Conservation (phyloP, 2,888 invertebrate genomes). For the Epinotia nisella region DNA sequence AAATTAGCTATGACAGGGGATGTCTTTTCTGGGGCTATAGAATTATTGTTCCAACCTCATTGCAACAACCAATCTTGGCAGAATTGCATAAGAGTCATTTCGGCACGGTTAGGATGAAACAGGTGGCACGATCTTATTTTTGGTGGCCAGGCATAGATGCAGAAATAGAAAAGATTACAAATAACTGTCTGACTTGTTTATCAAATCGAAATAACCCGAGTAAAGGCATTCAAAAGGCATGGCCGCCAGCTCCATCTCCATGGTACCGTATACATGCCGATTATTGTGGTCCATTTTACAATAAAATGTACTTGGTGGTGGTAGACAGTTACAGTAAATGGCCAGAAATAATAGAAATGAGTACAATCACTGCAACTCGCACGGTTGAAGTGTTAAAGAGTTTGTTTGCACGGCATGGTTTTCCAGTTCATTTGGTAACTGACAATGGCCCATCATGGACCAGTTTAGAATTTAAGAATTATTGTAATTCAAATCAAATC, state of each 20-base stretch:
- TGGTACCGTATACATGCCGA: conserved; percentile 13
- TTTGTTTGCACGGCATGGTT: conserved; percentile 3
- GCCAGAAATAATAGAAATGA: conserved; percentile 6
- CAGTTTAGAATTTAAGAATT: background rate
- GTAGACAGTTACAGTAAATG: conserved; percentile 13
- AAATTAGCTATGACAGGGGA: conserved; percentile 9
- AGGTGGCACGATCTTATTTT: conserved; percentile 12
- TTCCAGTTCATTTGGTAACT: conserved; percentile 23
- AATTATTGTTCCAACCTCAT: conserved; percentile 1
- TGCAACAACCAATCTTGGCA: background rate
- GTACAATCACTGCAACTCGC: background rate
- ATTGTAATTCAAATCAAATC: background rate
- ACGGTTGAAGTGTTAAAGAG: background rate
- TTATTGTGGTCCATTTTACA: conserved; percentile 5
- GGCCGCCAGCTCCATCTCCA: background rate
- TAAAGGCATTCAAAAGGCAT: background rate
- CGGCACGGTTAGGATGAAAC: conserved; percentile 13
- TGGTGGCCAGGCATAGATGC: conserved; percentile 21
- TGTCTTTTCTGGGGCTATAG: conserved; percentile 12
- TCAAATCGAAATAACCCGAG: background rate
- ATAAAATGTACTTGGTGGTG: conserved; percentile 17
- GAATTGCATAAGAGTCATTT: conserved; percentile 25
- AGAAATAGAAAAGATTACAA: conserved; percentile 6
- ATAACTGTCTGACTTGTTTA: background rate
- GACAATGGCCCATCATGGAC: conserved; percentile 20